phyloP scores from a whole-genome alignment of 1,140 invertebrate genomes.

The Heliconius eleuchia region DNA sequence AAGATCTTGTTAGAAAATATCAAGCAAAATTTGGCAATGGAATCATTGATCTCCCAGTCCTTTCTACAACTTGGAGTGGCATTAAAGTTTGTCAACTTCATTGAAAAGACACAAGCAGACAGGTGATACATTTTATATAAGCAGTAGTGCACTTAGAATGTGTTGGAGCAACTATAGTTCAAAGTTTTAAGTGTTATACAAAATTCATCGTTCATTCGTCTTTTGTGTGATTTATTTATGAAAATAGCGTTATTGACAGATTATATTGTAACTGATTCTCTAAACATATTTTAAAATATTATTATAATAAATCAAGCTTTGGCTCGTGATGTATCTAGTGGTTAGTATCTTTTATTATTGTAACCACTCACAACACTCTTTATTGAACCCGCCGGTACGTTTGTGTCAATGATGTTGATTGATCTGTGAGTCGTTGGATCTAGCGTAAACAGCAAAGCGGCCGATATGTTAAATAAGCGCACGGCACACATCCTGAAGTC shows the following conservation, averaged over 20 bases:
- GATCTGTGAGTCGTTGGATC: no score
- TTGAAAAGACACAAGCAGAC: conserved; percentile 49
- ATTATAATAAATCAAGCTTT: no score
- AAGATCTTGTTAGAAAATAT: background rate
- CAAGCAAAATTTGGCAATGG: background rate
- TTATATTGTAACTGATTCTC: no score
- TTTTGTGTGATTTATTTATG: background rate
- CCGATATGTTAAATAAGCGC: no score
- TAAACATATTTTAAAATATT: no score
- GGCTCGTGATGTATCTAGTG: no score
- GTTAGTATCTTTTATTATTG: no score
- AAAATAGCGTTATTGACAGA: background rate
- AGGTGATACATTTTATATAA: conserved; percentile 69
- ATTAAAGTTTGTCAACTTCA: conserved; percentile 42
- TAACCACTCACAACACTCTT: no score
- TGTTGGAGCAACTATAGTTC: conserved; percentile 48
- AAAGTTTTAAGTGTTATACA: conserved; percentile 61
- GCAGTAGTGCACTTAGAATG: conserved; percentile 57
- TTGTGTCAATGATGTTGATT: no score
- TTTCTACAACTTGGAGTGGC: background rate
- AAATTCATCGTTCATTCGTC: conserved; percentile 40
- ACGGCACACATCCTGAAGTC: no score
- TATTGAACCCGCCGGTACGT: no score
- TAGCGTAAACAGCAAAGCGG: no score
- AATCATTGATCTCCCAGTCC: background rate